phyloP scores from a whole-genome alignment of 2,113 vertebrate species.

The Peromyscus maniculatus region DNA sequence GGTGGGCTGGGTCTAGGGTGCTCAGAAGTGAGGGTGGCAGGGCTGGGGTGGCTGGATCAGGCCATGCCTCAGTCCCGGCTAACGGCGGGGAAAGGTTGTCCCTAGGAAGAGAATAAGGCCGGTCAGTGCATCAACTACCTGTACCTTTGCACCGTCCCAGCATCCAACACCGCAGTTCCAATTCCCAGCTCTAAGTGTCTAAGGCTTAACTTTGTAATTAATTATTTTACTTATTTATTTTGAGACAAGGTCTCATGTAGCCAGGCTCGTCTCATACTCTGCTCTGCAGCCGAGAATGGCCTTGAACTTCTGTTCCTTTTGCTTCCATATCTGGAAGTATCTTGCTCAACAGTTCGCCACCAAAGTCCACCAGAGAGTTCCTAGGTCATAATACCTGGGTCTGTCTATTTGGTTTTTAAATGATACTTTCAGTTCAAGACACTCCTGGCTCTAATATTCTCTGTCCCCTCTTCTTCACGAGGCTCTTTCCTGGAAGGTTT shows the following conservation, averaged over 20 bases:
- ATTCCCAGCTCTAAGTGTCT: not conserved
- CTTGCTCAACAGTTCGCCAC: not conserved
- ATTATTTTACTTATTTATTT: not conserved
- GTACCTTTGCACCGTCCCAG: not conserved
- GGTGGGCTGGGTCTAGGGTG: conserved; percentile 29
- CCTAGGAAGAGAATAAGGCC: conserved; percentile 39
- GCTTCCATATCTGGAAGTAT: not conserved
- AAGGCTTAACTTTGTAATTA: not conserved
- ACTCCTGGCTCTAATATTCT: not conserved
- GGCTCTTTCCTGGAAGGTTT: not conserved
- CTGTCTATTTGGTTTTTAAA: not conserved
- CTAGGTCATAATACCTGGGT: not conserved
- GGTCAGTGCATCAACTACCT: not conserved
- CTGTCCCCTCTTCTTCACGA: not conserved
- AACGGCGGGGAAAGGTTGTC: not conserved
- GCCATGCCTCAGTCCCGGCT: not conserved
- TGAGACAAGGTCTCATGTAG: not conserved
- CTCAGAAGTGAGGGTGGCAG: not conserved
- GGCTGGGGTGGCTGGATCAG: not conserved
- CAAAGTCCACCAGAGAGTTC: not conserved
- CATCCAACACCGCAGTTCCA: not conserved
- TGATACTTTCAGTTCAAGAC: not conserved
- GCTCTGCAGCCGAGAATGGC: not conserved
- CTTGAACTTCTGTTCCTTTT: not conserved
- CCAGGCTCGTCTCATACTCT: not conserved